Base-by-base conservation (phyloP, 1,140 invertebrate genomes). In the Ditylenchus dipsaci region DNA sequence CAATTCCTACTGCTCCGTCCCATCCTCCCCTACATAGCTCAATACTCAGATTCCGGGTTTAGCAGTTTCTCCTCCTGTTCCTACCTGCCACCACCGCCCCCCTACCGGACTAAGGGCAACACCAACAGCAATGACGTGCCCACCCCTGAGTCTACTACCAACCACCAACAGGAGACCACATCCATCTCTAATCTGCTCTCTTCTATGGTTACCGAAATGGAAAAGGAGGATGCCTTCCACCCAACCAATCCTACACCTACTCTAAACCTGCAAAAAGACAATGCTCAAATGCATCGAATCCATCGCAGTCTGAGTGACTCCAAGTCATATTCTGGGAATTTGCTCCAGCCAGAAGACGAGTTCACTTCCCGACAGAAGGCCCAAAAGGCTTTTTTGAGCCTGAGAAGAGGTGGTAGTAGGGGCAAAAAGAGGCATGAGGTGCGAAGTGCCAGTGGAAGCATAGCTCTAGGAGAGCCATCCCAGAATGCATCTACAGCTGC, bases 61-160 rank as follows among this genome's bases (percentile, higher is more conserved):
- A 61, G 59, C 29, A 26, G 19, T 8, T 61, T 61, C 29, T 61
- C 59, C 21, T 21, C n/a, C 59, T 61, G 59, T 43, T 33, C 59
- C 29, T 61, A 61, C n/a, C 26, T 61, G 21, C 59, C 59, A 61
- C 59, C 59, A 7, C 59, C 59, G 3, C 59, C 59, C 3, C 59
- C 59, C n/a, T 61, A 61, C 29, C 27, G 59, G n/a, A 19, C 3
- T 13, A 53, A 53, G 8, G 3, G 5, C 33, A 38, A 38, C 33
- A 38, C 3, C 11, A 38, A 38, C 11, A 38, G 33, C 33, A 38
- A 38, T 38, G 33, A 38, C 3, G 33, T 11, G 11, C 33, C 33
- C 11, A 38, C 33, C 33, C 33, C 33, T 38, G 33, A 38, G 33
- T 38, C 33, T 5, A 38, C 33, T 11, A 38, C 33, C n/a, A n/a